Percentiles rank a stretch among this genome's conserved stretches.
phyloP scores from a whole-genome alignment of 2,888 invertebrate genomes.

The Trisateles emortualis region DNA sequence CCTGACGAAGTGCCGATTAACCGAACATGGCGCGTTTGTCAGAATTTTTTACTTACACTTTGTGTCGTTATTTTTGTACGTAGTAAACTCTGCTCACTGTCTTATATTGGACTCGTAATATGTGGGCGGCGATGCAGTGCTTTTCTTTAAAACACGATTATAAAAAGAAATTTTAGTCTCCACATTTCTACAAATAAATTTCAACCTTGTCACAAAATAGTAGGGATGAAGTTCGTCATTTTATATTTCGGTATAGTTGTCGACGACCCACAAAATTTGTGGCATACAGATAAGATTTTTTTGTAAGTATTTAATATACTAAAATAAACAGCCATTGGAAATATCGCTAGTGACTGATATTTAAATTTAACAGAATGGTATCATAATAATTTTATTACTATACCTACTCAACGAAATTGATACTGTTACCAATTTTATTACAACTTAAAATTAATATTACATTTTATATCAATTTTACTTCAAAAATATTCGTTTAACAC shows the following conservation, averaged over 20 bases:
- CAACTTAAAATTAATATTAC: too few relatives aligned
- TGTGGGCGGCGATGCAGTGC: conserved; percentile 64
- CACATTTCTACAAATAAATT: conserved; percentile 25
- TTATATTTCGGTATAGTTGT: background rate
- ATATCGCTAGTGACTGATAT: conserved; percentile 11
- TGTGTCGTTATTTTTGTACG: conserved; percentile 49
- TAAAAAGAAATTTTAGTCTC: conserved; percentile 48
- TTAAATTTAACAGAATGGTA: conserved; percentile 3
- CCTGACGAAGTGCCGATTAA: conserved; percentile 5
- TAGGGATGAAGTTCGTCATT: conserved; percentile 12
- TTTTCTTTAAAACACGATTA: conserved; percentile 58
- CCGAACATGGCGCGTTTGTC: conserved; percentile 14
- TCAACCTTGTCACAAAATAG: conserved; percentile 25
- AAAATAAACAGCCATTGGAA: conserved; percentile 24
- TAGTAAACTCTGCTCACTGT: conserved; percentile 50
- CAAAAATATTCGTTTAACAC: too few relatives aligned
- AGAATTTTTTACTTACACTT: conserved; percentile 39
- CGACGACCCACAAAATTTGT: conserved; percentile 37
- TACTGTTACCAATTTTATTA: background rate
- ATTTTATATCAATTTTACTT: too few relatives aligned
- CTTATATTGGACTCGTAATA: conserved; percentile 56
- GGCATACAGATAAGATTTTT: conserved; percentile 22
- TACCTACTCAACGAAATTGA: background rate
- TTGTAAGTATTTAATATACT: conserved; percentile 22
- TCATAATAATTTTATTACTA: background rate